Percentiles rank a stretch among this genome's conserved stretches.
Conservation (phyloP, 2,888 invertebrate genomes). For the Eupithecia dodoneata region DNA sequence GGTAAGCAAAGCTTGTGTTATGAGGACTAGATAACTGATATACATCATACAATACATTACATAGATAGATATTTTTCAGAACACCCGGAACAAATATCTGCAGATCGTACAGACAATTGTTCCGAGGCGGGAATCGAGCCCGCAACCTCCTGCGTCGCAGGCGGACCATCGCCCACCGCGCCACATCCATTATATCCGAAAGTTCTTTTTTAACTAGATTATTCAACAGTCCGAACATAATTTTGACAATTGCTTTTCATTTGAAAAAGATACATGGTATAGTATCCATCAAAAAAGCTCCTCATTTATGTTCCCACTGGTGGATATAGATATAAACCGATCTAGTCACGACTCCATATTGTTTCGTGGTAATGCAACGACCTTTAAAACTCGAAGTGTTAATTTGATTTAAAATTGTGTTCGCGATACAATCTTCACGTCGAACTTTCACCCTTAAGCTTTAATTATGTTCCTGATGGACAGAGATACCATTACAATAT, state of each 20-base stretch:
- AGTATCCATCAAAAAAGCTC: not conserved
- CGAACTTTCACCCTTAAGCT: slow-evolving; percentile 78
- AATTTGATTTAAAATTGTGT: slow-evolving; percentile 84
- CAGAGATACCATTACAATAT: slow-evolving; percentile 47
- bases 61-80: too few species aligned
- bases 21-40: too few species aligned
- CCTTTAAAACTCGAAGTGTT: slow-evolving; percentile 84
- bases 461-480: slow-evolving; percentile 79
- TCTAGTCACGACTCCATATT: slow-evolving; percentile 81
- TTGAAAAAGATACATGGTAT: not conserved
- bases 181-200: not conserved
- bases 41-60: too few species aligned
- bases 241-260: not conserved
- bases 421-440: slow-evolving; percentile 78
- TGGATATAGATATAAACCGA: slow-evolving; percentile 67
- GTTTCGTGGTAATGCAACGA: slow-evolving; percentile 82
- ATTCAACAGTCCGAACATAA: not conserved
- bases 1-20: too few species aligned
- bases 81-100: too few species aligned
- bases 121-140: too few species aligned
- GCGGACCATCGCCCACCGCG: too few species aligned
- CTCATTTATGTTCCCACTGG: not conserved
- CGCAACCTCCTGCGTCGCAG: too few species aligned
- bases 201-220: not conserved
- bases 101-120: too few species aligned